Conservation (phyloP, 2,797 vertebrate species). For the Etheostoma nigrum region DNA sequence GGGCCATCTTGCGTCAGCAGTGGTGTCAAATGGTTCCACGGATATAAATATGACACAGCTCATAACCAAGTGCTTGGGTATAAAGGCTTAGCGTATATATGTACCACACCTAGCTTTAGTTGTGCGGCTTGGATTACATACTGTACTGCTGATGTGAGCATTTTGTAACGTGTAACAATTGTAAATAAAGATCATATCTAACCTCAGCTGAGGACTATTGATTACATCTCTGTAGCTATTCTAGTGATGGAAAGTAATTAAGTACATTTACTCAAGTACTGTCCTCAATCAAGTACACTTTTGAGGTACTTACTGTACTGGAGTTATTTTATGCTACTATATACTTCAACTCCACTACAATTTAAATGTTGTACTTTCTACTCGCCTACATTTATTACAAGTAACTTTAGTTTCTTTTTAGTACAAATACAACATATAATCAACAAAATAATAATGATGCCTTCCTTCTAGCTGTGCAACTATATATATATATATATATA, state of each 20-base stretch:
- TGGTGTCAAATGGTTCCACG: slow-evolving; percentile 80
- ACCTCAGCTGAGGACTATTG: slow-evolving; percentile 10
- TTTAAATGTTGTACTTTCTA: not conserved
- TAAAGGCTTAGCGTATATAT: slow-evolving; percentile 76
- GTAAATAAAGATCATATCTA: slow-evolving; percentile 49
- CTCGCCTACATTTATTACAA: too few relatives aligned
- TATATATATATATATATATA: too few relatives aligned
- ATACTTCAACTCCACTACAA: not conserved
- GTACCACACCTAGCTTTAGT: slow-evolving; percentile 80
- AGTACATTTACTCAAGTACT: slow-evolving; percentile 1
- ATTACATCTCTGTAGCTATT: slow-evolving; percentile 6
- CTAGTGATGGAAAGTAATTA: not conserved
- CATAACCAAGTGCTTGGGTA: slow-evolving; percentile 76
- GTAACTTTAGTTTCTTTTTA: not conserved
- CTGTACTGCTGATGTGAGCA: slow-evolving; percentile 74
- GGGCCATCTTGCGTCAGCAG: slow-evolving; percentile 80
- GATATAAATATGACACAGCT: slow-evolving; percentile 84
- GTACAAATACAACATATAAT: not conserved
- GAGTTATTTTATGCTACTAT: not conserved
- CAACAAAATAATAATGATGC: not conserved
- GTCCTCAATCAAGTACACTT: not conserved
- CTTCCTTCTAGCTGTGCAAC: too few relatives aligned
- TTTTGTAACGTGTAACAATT: slow-evolving; percentile 47
- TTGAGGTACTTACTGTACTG: not conserved
- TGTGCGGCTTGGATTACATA: slow-evolving; percentile 66